phyloP scores from a whole-genome alignment of 2,113 vertebrate genomes.

The Diadophis punctatus region DNA sequence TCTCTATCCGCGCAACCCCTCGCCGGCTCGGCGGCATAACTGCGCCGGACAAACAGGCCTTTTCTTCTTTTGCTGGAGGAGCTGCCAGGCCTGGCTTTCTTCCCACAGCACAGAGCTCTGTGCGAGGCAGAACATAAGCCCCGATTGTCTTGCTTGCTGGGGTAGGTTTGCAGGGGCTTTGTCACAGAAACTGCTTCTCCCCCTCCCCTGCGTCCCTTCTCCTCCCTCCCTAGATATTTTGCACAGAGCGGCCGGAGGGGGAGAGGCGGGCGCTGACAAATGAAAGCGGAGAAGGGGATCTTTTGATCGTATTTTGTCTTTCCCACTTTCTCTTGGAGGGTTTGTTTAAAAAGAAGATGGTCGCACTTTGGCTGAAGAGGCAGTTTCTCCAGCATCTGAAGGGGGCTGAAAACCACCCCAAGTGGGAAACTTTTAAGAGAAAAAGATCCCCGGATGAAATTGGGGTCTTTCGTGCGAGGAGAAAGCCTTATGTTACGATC shows the following conservation, averaged over 20 bases:
- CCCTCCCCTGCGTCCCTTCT: not conserved
- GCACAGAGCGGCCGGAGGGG: not conserved
- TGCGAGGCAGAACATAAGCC: conserved; percentile 47
- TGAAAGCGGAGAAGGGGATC: not conserved
- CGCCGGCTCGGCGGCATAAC: conserved; percentile 24
- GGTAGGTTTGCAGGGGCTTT: conserved; percentile 27
- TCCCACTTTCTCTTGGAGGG: not conserved
- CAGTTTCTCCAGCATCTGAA: fast-evolving
- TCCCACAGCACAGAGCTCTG: conserved; percentile 49
- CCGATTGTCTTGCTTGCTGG: conserved; percentile 57
- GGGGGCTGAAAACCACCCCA: fast-evolving
- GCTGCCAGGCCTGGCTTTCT: conserved; percentile 60
- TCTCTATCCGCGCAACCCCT: conserved; percentile 32
- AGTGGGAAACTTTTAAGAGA: not conserved
- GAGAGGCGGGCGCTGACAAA: not conserved
- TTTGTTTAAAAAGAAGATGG: conserved; percentile 14
- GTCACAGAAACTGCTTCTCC: conserved; percentile 20
- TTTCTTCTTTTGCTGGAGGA: conserved; percentile 54
- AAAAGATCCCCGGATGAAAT: too few species aligned
- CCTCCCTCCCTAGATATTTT: not conserved
- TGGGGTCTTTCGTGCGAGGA: too few species aligned
- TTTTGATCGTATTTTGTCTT: not conserved
- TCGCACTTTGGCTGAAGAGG: not conserved
- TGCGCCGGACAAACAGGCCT: conserved; percentile 50
- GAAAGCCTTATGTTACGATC: not conserved